Evolutionary conservation across 2,797 vertebrate genomes (phyloP).

Genomic region (Oophaga sylvatica): DNA sequence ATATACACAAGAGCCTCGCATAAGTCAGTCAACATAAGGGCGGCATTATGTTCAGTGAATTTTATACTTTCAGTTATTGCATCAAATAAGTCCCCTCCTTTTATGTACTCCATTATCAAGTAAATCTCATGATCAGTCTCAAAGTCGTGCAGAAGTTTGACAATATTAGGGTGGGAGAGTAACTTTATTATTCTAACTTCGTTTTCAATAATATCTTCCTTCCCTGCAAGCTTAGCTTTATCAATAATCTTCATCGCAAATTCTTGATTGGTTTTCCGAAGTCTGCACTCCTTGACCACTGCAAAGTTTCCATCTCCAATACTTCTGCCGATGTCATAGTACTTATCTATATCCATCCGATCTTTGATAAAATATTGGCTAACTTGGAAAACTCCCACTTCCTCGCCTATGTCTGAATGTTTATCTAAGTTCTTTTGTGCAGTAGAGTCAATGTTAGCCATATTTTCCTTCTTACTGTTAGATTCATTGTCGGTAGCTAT

Average conservation of each 20-base stretch:
- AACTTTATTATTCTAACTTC: conserved; percentile 89
- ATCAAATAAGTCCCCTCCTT: conserved; percentile 94
- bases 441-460: conserved; percentile 52
- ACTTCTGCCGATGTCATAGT: conserved; percentile 85
- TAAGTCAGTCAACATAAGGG: conserved; percentile 87
- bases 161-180: conserved; percentile 89
- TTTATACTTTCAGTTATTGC: conserved; percentile 87
- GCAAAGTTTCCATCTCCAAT: conserved; percentile 97
- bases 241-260: conserved; percentile 94
- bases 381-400: conserved; percentile 3
- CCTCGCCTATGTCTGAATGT: conserved; percentile 63
- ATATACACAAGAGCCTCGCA: conserved; percentile 90
- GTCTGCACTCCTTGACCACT: conserved; percentile 86
- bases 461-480: conserved; percentile 54
- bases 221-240: conserved; percentile 88
- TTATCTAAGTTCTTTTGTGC: conserved; percentile 65
- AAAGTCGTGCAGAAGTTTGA: conserved; percentile 87
- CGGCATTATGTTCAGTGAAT: conserved; percentile 85
- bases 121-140: conserved; percentile 86
- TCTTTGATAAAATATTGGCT: conserved; percentile 70
- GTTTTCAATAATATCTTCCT: conserved; percentile 95
- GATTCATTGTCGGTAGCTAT: conserved; percentile 60
- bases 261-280: conserved; percentile 72
- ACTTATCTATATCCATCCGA: conserved; percentile 78
- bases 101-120: conserved; percentile 91